Evolutionary conservation across 2,888 invertebrate species (phyloP).

Genomic region (Dicyrtoma fusca): DNA sequence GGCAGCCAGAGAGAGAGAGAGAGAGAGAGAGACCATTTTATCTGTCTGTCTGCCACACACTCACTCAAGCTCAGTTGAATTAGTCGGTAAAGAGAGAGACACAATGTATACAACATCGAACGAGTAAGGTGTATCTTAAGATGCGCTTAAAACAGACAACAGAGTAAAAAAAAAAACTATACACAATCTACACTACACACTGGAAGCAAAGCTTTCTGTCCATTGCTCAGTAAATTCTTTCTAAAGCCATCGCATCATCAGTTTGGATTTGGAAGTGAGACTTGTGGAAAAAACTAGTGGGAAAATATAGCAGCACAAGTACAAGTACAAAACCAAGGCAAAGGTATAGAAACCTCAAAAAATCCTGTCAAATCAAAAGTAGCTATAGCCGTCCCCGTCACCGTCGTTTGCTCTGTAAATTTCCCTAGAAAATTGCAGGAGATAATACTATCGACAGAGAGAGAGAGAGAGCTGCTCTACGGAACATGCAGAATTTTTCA

Average conservation of each 20-base stretch:
- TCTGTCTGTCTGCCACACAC: conserved; percentile 27
- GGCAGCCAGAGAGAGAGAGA: conserved; percentile 4
- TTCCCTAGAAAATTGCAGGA: no score
- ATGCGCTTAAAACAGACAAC: conserved; percentile 5
- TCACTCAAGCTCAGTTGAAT: neutral
- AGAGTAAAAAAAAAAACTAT: neutral
- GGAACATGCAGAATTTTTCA: conserved; percentile 36
- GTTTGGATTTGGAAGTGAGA: no score
- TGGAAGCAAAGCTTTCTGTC: neutral
- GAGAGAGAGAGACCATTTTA: conserved; percentile 29
- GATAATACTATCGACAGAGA: no score
- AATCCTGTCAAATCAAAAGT: no score
- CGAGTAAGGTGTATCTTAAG: no score
- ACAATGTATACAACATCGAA: neutral
- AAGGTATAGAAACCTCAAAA: neutral
- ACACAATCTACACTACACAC: conserved; percentile 1
- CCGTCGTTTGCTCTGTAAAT: no score
- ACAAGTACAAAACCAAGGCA: no score
- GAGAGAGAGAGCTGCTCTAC: conserved; percentile 22
- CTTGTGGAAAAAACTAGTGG: no score
- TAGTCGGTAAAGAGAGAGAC: neutral
- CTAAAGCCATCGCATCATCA: no score
- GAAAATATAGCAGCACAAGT: no score
- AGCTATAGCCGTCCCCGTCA: no score
- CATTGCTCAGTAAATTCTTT: neutral